phyloP scores from a whole-genome alignment of 2,888 invertebrate species.

The Leucoma salicis region DNA sequence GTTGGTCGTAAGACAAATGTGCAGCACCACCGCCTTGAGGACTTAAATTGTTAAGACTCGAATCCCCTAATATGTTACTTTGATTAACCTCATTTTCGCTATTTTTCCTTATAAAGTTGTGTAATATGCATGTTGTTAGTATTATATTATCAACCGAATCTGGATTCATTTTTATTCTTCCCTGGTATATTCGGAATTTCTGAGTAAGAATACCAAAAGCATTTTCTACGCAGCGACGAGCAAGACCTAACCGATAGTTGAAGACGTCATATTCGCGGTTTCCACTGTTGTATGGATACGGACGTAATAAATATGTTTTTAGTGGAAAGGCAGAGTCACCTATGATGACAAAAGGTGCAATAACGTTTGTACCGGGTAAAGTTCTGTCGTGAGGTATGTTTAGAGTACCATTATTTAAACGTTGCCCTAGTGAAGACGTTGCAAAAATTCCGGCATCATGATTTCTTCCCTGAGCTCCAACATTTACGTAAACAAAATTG shows the following conservation, averaged over 20 bases:
- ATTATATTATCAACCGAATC: conserved; percentile 12
- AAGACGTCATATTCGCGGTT: not conserved
- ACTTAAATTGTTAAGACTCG: too few relatives aligned
- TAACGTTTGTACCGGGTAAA: not conserved
- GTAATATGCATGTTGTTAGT: conserved; percentile 10
- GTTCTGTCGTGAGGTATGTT: not conserved
- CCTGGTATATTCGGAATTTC: conserved; percentile 3
- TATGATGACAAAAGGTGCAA: not conserved
- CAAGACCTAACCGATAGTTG: conserved; percentile 5
- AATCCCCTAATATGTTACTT: too few relatives aligned
- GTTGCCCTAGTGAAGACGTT: too few relatives aligned
- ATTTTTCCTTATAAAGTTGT: conserved; percentile 12
- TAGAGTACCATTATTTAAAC: too few relatives aligned
- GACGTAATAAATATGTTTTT: conserved; percentile 8
- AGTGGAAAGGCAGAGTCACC: conserved; percentile 2
- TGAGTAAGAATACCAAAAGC: conserved; percentile 6
- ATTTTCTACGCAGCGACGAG: conserved; percentile 1
- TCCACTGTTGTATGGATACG: not conserved
- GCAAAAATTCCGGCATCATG: too few relatives aligned
- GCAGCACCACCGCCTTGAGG: too few relatives aligned
- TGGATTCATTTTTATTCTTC: conserved; percentile 8
- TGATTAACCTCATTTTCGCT: too few relatives aligned
- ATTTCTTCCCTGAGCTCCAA: too few relatives aligned
- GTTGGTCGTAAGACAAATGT: too few relatives aligned
- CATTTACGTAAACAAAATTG: too few relatives aligned